Evolutionary conservation across 2,888 invertebrate genomes (phyloP).

Genomic region (Cryptus armator): DNA sequence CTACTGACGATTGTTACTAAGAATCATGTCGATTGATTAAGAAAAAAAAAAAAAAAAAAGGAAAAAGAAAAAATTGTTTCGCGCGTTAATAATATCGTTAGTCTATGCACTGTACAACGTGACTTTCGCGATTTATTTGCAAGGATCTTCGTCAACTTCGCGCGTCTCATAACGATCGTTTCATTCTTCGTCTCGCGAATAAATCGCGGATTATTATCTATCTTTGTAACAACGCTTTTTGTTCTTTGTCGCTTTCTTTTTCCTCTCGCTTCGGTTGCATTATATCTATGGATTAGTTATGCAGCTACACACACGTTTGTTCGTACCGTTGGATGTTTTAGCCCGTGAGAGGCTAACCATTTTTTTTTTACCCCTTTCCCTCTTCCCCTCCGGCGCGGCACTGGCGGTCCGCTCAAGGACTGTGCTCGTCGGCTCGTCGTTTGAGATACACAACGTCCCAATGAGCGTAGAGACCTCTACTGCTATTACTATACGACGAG

Average conservation of each 20-base stretch:
- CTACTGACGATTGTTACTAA: conserved; percentile 41
- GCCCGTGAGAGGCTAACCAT: conserved; percentile 1
- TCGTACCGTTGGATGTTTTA: conserved; percentile 16
- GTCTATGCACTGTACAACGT: background rate
- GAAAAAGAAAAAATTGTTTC: conserved; percentile 35
- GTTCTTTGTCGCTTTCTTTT: conserved; percentile 26
- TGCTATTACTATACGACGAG: conserved; percentile 17
- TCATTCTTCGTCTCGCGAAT: conserved; percentile 29
- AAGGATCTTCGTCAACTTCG: background rate
- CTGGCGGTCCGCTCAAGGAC: conserved; percentile 16
- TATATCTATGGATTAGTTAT: conserved; percentile 3
- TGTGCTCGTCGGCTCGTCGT: conserved; percentile 40
- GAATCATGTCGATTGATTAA: conserved; percentile 37
- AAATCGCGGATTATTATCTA: conserved; percentile 1
- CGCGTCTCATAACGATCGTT: conserved; percentile 58
- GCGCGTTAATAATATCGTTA: conserved; percentile 19
- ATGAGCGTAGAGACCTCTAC: conserved; percentile 23
- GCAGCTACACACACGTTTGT: background rate
- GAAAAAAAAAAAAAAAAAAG: conserved; percentile 28
- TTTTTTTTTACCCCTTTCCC: conserved; percentile 15
- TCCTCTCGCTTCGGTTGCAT: background rate
- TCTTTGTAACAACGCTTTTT: conserved; percentile 10
- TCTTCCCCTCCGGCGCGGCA: background rate
- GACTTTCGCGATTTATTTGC: no score
- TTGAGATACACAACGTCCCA: conserved; percentile 42